phyloP scores from a whole-genome alignment of 1,140 invertebrate species.

The Pseudomyrmex dendroicus region DNA sequence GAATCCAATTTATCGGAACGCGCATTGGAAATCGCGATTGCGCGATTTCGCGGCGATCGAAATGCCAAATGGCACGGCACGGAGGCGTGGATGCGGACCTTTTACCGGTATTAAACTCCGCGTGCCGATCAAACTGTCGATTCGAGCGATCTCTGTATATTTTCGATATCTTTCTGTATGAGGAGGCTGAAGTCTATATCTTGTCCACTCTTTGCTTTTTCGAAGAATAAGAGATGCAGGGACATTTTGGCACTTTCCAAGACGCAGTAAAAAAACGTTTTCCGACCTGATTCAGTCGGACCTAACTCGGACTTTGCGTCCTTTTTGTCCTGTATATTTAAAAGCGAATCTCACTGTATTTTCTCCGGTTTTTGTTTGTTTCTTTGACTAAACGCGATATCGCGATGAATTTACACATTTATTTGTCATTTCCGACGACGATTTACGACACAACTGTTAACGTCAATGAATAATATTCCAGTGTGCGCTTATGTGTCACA shows the following conservation, averaged over 20 bases:
- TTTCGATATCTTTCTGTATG: background rate
- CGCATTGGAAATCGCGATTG: slow-evolving; percentile 66
- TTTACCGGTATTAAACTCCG: slow-evolving; percentile 19
- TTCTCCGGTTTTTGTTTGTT: no score
- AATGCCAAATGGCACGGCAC: slow-evolving; percentile 65
- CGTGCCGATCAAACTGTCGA: slow-evolving; percentile 30
- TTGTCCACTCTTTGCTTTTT: no score
- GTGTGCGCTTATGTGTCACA: background rate
- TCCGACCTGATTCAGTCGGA: no score
- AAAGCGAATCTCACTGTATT: no score
- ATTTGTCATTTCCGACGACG: background rate
- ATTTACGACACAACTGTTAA: background rate
- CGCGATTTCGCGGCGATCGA: slow-evolving; percentile 64
- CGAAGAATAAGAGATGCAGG: no score
- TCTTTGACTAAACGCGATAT: no score
- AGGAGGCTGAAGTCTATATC: no score
- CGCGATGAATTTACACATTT: no score
- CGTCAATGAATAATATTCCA: slow-evolving; percentile 1
- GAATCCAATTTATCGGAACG: slow-evolving; percentile 73
- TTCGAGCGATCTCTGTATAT: slow-evolving; percentile 11
- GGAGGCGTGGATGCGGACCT: slow-evolving; percentile 41
- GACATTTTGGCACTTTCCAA: no score
- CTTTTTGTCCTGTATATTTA: no score
- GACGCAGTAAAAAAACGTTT: no score
- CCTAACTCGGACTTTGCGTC: no score